Percentiles rank a stretch among this genome's conserved stretches.
phyloP scores from a whole-genome alignment of 2,797 vertebrate species.

The Amblyraja radiata region DNA sequence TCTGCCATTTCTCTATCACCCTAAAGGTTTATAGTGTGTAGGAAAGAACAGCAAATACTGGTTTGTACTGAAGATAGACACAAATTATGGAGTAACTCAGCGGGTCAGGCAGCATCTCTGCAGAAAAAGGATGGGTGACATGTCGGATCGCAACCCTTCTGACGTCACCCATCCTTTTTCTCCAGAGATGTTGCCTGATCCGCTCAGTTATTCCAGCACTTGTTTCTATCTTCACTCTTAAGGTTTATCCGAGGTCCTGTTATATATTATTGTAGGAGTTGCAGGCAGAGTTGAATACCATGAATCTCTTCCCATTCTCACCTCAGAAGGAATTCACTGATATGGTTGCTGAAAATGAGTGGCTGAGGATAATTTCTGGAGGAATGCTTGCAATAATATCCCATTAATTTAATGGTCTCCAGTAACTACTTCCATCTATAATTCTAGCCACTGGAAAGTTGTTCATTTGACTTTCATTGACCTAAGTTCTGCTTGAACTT shows the following conservation, averaged over 20 bases:
- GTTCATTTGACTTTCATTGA: neutral
- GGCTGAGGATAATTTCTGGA: neutral
- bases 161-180: too few species aligned
- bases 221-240: too few species aligned
- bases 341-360: neutral
- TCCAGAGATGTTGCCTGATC: too few species aligned
- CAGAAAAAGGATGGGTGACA: too few species aligned
- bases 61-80: too few species aligned
- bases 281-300: too few species aligned
- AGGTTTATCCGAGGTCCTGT: neutral
- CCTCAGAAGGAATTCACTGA: neutral
- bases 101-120: too few species aligned
- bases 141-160: too few species aligned
- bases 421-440: neutral
- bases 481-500: neutral
- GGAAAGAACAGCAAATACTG: too few species aligned
- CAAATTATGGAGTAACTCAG: too few species aligned
- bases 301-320: neutral
- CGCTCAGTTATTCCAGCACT: too few species aligned
- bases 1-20: neutral
- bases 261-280: neutral
- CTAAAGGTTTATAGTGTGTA: neutral
- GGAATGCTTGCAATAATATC: neutral
- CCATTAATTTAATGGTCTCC: neutral
- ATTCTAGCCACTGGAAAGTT: neutral